Conservation (phyloP, 2,797 vertebrate genomes). For the Podarcis siculus region DNA sequence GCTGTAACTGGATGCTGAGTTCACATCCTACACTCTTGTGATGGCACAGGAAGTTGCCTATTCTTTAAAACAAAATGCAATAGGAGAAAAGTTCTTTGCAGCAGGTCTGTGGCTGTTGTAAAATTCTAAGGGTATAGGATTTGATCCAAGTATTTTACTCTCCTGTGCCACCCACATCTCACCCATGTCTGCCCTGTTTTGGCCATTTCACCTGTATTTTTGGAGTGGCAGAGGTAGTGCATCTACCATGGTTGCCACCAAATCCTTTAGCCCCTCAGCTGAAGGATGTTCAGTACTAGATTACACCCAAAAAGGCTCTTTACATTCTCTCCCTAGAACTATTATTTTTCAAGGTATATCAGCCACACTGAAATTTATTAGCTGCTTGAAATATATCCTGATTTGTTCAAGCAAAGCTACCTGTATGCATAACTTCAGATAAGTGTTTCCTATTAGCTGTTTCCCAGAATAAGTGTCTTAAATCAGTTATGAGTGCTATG, state of each 20-base stretch:
- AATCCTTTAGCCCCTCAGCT: background rate
- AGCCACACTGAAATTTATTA: constrained; percentile 9
- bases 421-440: background rate
- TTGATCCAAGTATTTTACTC: background rate
- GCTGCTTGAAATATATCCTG: background rate
- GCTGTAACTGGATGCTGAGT: no score
- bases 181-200: background rate
- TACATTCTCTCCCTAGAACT: constrained; percentile 7
- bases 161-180: background rate
- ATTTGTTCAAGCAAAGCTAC: background rate
- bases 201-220: background rate
- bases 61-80: background rate
- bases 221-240: no score
- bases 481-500: background rate
- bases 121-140: background rate
- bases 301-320: background rate
- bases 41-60: no score
- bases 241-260: no score
- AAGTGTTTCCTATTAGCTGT: background rate
- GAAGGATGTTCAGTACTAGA: background rate
- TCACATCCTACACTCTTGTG: no score
- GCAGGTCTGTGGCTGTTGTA: background rate
- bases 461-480: background rate
- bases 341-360: constrained; percentile 6
- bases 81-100: background rate